These are phyloP conservation scores for Chirona hameri DNA, from an alignment of 2,888 invertebrate species.

Conservation along the genomic window DNA sequence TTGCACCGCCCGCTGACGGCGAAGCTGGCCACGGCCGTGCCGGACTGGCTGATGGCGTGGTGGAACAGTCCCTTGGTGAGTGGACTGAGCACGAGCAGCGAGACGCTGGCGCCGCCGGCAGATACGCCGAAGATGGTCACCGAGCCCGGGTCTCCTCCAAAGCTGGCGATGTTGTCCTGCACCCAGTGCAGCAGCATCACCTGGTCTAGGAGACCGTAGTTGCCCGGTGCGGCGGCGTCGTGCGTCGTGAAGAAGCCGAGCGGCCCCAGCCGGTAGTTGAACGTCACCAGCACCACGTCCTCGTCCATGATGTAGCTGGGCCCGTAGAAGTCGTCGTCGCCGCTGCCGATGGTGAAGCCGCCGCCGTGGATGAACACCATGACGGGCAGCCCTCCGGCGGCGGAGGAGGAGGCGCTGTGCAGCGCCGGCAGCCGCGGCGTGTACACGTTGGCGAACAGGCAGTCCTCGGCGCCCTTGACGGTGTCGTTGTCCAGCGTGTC, in stretches of 20 bases:
- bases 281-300: not conserved
- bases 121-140: constrained; percentile 91
- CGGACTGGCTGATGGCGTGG: not conserved
- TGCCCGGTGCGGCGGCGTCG: constrained; percentile 74
- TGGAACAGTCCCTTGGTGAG: not conserved
- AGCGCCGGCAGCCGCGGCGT: constrained; percentile 58
- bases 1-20: not conserved
- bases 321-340: constrained; percentile 63
- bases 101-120: constrained; percentile 89
- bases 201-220: constrained; percentile 94
- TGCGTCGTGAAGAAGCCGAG: not conserved
- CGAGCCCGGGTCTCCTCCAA: constrained; percentile 85
- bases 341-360: not conserved
- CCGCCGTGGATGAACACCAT: constrained; percentile 95
- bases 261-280: not conserved
- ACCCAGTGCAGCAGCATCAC: constrained; percentile 85
- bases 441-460: constrained; percentile 90
- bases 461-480: constrained; percentile 64
- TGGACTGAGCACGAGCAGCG: constrained; percentile 64
- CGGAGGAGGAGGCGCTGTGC: constrained; percentile 52
- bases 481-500: not conserved
- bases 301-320: constrained; percentile 84
- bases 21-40: not conserved
- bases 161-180: constrained; percentile 77
- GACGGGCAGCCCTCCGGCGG: constrained; percentile 59